phyloP scores from a whole-genome alignment of 2,797 vertebrate genomes.

The Sebastes taczanowskii region DNA sequence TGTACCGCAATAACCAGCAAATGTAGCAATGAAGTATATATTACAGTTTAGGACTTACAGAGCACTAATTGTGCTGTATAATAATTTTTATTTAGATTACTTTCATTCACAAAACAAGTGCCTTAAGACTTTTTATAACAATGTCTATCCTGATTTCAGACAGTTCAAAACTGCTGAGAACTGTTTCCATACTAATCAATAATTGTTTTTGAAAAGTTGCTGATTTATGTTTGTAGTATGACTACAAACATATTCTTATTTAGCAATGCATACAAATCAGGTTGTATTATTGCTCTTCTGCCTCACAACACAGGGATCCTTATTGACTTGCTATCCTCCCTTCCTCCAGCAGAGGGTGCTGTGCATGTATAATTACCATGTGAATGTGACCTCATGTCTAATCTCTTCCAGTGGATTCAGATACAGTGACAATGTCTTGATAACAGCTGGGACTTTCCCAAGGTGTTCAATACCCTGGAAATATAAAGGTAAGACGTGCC shows the following conservation, averaged over 20 bases:
- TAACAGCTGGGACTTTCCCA: conserved; percentile 34
- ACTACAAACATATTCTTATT: not conserved
- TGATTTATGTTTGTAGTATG: not conserved
- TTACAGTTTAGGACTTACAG: not conserved
- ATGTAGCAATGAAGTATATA: too few species aligned
- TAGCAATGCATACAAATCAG: not conserved
- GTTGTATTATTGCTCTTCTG: not conserved
- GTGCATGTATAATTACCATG: conserved; percentile 3
- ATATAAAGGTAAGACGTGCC: not conserved
- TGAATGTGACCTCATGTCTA: not conserved
- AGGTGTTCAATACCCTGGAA: not conserved
- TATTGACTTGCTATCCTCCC: not conserved
- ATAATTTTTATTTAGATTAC: not conserved
- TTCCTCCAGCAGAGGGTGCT: conserved; percentile 66
- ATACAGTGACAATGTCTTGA: too few species aligned
- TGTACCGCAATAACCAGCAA: not conserved
- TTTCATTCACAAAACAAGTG: not conserved
- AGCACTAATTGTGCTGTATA: not conserved
- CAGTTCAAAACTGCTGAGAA: not conserved
- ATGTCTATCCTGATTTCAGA: not conserved
- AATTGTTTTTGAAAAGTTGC: too few species aligned
- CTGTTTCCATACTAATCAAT: not conserved
- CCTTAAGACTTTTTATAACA: not conserved
- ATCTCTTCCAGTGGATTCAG: not conserved
- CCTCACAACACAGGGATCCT: not conserved